Conservation (phyloP, 2,888 invertebrate species). For the Dryococelus australis region DNA sequence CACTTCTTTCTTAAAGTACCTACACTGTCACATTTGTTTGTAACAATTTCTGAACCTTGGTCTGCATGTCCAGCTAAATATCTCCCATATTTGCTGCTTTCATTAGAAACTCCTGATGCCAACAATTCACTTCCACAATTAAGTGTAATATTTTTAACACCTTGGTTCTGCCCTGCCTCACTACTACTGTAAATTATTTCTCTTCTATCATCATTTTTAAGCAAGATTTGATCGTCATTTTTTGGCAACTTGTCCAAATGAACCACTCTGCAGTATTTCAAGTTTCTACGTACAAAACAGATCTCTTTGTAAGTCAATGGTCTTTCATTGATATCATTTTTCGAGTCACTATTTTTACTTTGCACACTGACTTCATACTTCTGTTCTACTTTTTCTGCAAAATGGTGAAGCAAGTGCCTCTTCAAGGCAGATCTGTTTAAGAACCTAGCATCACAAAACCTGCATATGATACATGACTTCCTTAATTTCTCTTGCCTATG, state of each 20-base stretch:
- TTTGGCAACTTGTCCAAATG: background rate
- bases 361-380: too few species aligned
- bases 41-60: background rate
- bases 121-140: too few species aligned
- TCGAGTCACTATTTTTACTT: background rate
- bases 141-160: background rate
- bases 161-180: background rate
- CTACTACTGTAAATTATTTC: background rate
- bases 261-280: background rate
- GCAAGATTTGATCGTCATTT: background rate
- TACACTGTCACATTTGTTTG: background rate
- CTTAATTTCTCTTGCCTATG: slow-evolving; percentile 27
- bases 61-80: background rate
- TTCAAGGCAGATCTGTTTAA: background rate
- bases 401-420: background rate
- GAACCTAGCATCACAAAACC: slow-evolving; percentile 17
- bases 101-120: too few species aligned
- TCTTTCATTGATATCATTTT: background rate
- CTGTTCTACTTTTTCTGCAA: background rate
- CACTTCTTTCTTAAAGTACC: background rate
- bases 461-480: background rate
- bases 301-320: background rate
- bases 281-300: background rate
- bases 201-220: background rate
- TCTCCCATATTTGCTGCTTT: background rate